Evolutionary conservation across 2,888 invertebrate species (phyloP).

Genomic region (Nomada goodeniana): DNA sequence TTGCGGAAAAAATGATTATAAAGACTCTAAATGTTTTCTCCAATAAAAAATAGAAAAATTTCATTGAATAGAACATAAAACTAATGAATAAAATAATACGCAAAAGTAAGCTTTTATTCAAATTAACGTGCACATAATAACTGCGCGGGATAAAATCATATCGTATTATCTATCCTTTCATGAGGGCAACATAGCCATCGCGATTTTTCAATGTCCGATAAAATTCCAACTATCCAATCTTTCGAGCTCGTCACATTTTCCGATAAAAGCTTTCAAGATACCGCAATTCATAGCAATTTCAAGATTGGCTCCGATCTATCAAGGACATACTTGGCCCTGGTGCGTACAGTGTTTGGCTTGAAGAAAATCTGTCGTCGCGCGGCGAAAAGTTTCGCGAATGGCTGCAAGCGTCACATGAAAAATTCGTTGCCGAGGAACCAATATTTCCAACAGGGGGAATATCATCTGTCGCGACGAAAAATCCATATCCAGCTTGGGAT

Average conservation of each 20-base stretch:
- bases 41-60: too few relatives aligned
- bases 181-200: too few relatives aligned
- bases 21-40: too few relatives aligned
- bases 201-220: too few relatives aligned
- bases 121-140: background rate
- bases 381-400: slow-evolving; percentile 69
- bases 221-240: background rate
- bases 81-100: background rate
- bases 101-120: background rate
- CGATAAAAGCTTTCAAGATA: slow-evolving; percentile 4
- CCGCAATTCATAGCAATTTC: slow-evolving; percentile 69
- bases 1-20: too few relatives aligned
- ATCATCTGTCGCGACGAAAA: background rate
- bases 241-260: background rate
- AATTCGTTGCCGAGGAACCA: background rate
- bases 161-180: too few relatives aligned
- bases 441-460: slow-evolving; percentile 4
- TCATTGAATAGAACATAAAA: too few relatives aligned
- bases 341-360: slow-evolving; percentile 71
- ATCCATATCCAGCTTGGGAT: slow-evolving; percentile 25
- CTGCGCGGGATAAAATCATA: too few relatives aligned
- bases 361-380: slow-evolving; percentile 67
- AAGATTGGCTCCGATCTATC: slow-evolving; percentile 73
- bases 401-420: slow-evolving; percentile 47
- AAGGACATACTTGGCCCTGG: slow-evolving; percentile 65